Evolutionary conservation across 2,113 vertebrate species (phyloP), one percentile per base, ranked within the genome.

Genomic region (Catharus minimus): DNA sequence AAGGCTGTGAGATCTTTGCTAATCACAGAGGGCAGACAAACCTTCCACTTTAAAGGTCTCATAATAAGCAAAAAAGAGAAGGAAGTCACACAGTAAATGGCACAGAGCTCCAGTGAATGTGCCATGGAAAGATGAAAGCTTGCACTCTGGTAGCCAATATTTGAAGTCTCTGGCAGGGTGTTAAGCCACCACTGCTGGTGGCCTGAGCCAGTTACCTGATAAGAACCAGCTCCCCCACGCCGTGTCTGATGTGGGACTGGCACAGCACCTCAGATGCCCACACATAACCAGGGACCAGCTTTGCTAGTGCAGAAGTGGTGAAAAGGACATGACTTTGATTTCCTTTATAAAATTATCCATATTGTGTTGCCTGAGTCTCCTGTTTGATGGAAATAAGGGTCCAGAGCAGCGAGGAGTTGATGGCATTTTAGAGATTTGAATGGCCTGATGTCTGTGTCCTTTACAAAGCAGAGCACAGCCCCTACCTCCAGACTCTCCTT

Each of bases 31-130:
- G 67, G 75, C 78, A 71, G 82, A 39, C 75, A 77, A 73, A 64
- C 67, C 79, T 81, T 85, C 67, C 0, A 15, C 73, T 89, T 92
- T 86, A 80, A 85, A 95, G 72, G 89, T 88, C 85, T 92, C 36
- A 9, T 49, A 50, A 84, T 53, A 82, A 74, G 19, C 5, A 15
- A 20, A 56, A 49, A 60, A 56, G 26, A 46, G n/a, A 65, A 79
- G 33, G 64, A 60, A 58, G 36, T 47, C 27, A 18, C 5, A 3
- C 13, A 44, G n/a, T 77, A 89, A 90, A 72, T 56, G 67, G 77
- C 74, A 65, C 1, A 1, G 61, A 52, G 41, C 47, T 77, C 27
- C 24, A 28, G 89, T 41, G 30, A 69, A 50, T 61, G 60, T 74
- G 71, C 72, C 39, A 0, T 32, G 65, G 57, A 41, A 46, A 38